A percentile compares a stretch with the other conserved stretches of the same genome.
Conservation (phyloP, 2,113 vertebrate species). For the Tetrao urogallus region DNA sequence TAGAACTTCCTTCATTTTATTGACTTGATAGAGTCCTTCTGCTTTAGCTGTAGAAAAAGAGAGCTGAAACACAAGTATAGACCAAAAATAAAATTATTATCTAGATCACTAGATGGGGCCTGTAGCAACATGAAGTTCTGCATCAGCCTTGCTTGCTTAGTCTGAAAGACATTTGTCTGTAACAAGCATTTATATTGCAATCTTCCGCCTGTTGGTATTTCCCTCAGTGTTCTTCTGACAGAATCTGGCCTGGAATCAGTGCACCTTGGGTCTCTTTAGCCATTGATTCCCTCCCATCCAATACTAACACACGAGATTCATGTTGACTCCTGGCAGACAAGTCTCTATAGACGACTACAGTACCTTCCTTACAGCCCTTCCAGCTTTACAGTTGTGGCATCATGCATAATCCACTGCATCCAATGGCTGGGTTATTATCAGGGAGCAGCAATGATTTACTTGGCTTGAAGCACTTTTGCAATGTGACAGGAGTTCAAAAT, state of each 20-base stretch:
- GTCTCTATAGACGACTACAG: background rate
- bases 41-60: background rate
- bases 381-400: background rate
- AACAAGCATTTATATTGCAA: background rate
- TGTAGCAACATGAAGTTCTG: background rate
- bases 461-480: background rate
- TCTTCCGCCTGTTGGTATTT: background rate
- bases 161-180: background rate
- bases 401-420: fast-evolving
- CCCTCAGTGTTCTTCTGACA: background rate
- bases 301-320: background rate
- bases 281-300: background rate
- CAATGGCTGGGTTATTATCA: background rate
- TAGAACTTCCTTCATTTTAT: background rate
- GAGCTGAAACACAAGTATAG: background rate
- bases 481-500: background rate
- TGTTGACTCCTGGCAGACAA: background rate
- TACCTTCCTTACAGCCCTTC: background rate
- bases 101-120: background rate
- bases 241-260: background rate
- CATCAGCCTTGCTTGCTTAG: background rate
- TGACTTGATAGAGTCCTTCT: background rate
- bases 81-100: background rate
- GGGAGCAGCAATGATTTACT: background rate
- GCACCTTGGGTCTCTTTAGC: background rate